phyloP scores from a whole-genome alignment of 2,113 vertebrate genomes.

The Hypanus sabinus region DNA sequence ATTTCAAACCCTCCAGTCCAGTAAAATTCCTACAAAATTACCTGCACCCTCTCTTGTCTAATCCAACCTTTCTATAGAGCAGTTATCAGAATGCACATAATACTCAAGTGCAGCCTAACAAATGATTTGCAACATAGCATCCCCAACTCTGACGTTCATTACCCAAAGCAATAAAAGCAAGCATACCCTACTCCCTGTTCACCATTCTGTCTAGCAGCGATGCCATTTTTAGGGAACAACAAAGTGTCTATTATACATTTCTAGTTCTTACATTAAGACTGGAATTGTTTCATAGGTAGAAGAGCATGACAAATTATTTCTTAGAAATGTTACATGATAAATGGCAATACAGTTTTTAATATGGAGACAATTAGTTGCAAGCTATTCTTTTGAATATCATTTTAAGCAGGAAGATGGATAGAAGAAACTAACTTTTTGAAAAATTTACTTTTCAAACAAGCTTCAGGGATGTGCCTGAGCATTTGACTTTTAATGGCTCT shows the following conservation, averaged over 20 bases:
- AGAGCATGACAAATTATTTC: background rate
- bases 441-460: background rate
- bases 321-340: background rate
- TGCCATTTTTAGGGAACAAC: background rate
- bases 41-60: too few species aligned
- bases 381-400: background rate
- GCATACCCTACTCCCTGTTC: too few species aligned
- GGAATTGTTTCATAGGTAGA: background rate
- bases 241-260: background rate
- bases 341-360: background rate
- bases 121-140: too few species aligned
- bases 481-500: constrained; percentile 10
- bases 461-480: background rate
- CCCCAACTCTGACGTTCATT: too few species aligned
- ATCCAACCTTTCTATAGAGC: too few species aligned
- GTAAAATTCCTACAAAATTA: too few species aligned
- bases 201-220: too few species aligned
- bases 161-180: too few species aligned
- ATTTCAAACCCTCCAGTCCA: too few species aligned
- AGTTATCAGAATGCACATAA: too few species aligned
- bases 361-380: background rate
- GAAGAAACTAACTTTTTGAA: background rate
- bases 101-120: too few species aligned
- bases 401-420: background rate
- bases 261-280: background rate